Conservation (phyloP, 1,140 invertebrate species). For the Luehdorfia chinensis region DNA sequence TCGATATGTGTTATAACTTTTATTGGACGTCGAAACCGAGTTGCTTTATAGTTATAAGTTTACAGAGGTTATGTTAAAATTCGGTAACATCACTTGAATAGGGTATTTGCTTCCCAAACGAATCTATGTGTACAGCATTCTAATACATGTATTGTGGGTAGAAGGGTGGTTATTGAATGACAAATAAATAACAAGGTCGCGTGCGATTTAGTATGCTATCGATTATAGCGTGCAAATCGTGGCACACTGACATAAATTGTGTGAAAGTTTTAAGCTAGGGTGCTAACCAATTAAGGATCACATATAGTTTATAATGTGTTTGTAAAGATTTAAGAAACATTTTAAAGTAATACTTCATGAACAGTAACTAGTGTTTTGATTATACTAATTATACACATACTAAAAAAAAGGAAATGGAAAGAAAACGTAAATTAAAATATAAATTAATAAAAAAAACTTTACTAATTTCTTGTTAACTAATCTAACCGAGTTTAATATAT, state of each 20-base stretch:
- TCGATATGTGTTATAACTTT: neutral
- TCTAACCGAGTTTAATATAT: too few relatives aligned
- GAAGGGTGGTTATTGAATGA: conserved; percentile 17
- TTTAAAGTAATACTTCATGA: too few relatives aligned
- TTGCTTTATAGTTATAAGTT: conserved; percentile 3
- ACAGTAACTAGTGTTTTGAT: too few relatives aligned
- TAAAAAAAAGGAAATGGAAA: too few relatives aligned
- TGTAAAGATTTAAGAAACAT: neutral
- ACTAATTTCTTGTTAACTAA: too few relatives aligned
- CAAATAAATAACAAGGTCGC: conserved; percentile 20
- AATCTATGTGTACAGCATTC: neutral
- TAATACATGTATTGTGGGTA: neutral
- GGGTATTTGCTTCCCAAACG: neutral
- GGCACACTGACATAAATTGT: conserved; percentile 34
- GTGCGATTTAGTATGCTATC: conserved; percentile 20
- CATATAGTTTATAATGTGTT: neutral
- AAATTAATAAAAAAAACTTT: too few relatives aligned
- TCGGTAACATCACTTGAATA: conserved; percentile 5
- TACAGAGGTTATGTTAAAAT: conserved; percentile 9
- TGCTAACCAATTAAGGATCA: conserved; percentile 8
- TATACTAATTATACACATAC: too few relatives aligned
- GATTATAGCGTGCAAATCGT: conserved; percentile 31
- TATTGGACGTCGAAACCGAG: conserved; percentile 2
- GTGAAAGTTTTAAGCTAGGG: conserved; percentile 9
- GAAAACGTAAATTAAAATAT: too few relatives aligned